These are phyloP conservation scores for Neocrepidodera transversa DNA, from an alignment of 2,888 invertebrate species.

Conservation along the genomic window DNA sequence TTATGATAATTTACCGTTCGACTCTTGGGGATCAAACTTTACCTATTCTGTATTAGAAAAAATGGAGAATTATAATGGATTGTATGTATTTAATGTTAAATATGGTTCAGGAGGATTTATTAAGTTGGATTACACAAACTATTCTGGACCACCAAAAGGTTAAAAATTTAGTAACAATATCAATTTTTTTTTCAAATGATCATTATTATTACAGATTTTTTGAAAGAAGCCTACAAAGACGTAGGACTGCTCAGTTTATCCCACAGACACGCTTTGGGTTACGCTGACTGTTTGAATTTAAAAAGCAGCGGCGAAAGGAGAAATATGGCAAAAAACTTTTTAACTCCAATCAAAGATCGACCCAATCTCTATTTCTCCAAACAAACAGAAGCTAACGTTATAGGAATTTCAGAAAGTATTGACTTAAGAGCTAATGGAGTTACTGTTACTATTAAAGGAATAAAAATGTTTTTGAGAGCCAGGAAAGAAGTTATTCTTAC, in stretches of 20 bases:
- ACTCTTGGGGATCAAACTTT: slow-evolving; percentile 65
- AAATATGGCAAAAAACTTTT: slow-evolving; percentile 72
- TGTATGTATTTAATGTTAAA: background rate
- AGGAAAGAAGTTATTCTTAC: slow-evolving; percentile 67
- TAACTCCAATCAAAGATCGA: slow-evolving; percentile 76
- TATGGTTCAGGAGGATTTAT: slow-evolving; percentile 37
- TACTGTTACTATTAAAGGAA: slow-evolving; percentile 38
- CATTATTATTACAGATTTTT: background rate
- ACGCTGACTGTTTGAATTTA: slow-evolving; percentile 32
- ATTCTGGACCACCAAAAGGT: slow-evolving; percentile 27
- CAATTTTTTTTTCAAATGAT: background rate
- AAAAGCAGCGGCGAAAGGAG: slow-evolving; percentile 49
- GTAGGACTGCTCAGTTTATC: slow-evolving; percentile 79
- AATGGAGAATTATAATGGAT: slow-evolving; percentile 61
- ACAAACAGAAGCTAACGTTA: slow-evolving; percentile 73
- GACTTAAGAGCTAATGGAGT: slow-evolving; percentile 63
- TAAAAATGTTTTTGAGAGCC: slow-evolving; percentile 50
- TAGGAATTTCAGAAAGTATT: slow-evolving; percentile 58
- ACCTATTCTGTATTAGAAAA: slow-evolving; percentile 80
- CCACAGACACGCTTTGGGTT: slow-evolving; percentile 37
- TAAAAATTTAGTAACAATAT: background rate
- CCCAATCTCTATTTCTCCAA: slow-evolving; percentile 78
- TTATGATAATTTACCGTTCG: slow-evolving; percentile 50
- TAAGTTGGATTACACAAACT: slow-evolving; percentile 30
- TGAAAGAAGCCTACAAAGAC: slow-evolving; percentile 76